Conservation (phyloP, 2,113 vertebrate genomes). For the Tichodroma muraria region DNA sequence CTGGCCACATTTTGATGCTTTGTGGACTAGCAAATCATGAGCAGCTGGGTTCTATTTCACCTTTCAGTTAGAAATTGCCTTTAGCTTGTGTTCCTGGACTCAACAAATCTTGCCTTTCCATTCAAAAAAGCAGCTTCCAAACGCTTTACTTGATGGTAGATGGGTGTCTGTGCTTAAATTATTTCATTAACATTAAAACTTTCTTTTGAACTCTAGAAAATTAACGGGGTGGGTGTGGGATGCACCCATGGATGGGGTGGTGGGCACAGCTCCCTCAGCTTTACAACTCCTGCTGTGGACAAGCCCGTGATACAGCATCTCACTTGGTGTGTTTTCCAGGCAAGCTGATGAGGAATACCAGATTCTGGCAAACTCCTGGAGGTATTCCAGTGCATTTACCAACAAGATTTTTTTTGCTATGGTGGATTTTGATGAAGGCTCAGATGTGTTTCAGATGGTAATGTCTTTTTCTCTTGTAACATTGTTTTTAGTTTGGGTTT, state of each 20-base stretch:
- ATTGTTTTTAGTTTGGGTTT: neutral
- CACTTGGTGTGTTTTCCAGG: constrained; percentile 60
- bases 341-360: constrained; percentile 98
- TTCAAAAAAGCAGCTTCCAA: neutral
- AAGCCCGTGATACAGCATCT: neutral
- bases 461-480: neutral
- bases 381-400: constrained; percentile 93
- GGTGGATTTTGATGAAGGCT: constrained; percentile 97
- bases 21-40: neutral
- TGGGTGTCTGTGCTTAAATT: neutral
- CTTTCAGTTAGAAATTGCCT: neutral
- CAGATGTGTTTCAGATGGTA: constrained; percentile 98
- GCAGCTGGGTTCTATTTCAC: neutral
- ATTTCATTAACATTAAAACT: neutral
- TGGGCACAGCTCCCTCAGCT: neutral
- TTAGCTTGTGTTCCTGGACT: neutral
- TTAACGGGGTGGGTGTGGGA: neutral
- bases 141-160: neutral
- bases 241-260: accelerated
- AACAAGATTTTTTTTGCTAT: constrained; percentile 94
- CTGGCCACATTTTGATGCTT: neutral
- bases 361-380: constrained; percentile 95
- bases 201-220: neutral
- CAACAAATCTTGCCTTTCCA: neutral
- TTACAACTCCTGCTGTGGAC: neutral